A percentile compares a stretch with the other conserved stretches of the same genome.
These are phyloP conservation scores for Apamea epomidion DNA, from an alignment of 2,888 invertebrate genomes.

Conservation along the genomic window DNA sequence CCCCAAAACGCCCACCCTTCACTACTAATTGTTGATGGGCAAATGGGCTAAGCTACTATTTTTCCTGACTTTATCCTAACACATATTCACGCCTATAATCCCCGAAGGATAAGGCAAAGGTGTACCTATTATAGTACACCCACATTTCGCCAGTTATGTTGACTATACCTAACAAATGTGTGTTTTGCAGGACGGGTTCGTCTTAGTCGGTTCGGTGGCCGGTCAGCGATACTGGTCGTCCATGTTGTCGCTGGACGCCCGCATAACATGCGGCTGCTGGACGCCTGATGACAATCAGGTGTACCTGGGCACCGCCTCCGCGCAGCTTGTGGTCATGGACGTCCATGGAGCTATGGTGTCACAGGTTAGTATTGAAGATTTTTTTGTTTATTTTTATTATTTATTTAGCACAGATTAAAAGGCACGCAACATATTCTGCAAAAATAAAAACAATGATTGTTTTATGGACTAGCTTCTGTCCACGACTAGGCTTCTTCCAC, in stretches of 20 bases:
- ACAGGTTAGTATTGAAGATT: constrained; percentile 87
- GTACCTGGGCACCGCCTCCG: constrained; percentile 98
- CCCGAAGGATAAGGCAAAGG: neutral
- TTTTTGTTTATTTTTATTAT: neutral
- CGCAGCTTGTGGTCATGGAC: constrained; percentile 99
- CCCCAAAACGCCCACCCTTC: too few relatives aligned
- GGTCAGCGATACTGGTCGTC: constrained; percentile 99
- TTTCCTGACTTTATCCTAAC: neutral
- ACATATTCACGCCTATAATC: neutral
- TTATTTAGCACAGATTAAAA: neutral
- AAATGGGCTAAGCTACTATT: neutral
- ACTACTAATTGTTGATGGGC: neutral
- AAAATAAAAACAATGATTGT: neutral
- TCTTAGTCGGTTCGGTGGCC: constrained; percentile 98
- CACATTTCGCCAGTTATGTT: neutral
- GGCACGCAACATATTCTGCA: neutral
- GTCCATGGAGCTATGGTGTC: constrained; percentile 99
- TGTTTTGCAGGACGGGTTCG: constrained; percentile 96
- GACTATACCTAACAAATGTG: neutral
- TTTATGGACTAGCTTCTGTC: neutral
- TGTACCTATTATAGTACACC: neutral
- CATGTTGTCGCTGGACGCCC: constrained; percentile 97
- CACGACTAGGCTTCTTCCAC: too few relatives aligned
- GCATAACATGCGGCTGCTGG: constrained; percentile 99
- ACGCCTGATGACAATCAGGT: constrained; percentile 99